A percentile compares a stretch with the other conserved stretches of the same genome.
Conservation (phyloP, 92 coral and sea anemone species). For the Epizoanthus stellaris region DNA sequence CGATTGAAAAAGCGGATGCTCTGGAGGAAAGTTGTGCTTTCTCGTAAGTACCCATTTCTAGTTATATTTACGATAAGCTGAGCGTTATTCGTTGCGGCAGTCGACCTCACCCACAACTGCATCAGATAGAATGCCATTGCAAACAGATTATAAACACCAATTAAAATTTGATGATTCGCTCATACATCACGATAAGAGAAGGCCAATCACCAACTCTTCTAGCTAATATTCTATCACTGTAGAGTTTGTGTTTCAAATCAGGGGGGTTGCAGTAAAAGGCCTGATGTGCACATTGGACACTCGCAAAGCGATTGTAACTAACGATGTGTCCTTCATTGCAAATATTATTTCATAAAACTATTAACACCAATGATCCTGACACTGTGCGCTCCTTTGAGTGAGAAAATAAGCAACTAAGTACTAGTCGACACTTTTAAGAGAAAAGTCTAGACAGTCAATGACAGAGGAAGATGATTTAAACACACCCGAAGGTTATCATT, state of each 20-base stretch:
- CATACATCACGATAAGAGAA: slow-evolving; percentile 14
- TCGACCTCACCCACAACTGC: slow-evolving; percentile 39
- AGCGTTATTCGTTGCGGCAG: background rate
- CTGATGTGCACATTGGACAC: background rate
- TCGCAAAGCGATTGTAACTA: background rate
- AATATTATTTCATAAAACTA: background rate
- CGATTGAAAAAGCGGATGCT: slow-evolving; percentile 93
- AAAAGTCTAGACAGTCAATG: slow-evolving; percentile 4
- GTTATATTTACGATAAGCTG: background rate
- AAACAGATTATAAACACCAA: slow-evolving; percentile 91
- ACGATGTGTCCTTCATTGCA: background rate
- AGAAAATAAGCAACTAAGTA: background rate
- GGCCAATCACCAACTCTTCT: background rate
- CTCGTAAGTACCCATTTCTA: slow-evolving; percentile 59
- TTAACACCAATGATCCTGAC: background rate
- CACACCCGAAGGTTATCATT: background rate
- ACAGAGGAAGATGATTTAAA: background rate
- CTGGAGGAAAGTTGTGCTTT: slow-evolving; percentile 72
- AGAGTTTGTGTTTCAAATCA: background rate
- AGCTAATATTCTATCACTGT: background rate
- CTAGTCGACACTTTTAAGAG: background rate
- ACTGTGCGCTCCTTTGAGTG: background rate
- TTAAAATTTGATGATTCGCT: slow-evolving; percentile 42
- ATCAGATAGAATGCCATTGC: slow-evolving; percentile 79
- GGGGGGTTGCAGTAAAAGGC: background rate